These are phyloP conservation scores for Galagoides demidoff DNA, from an alignment of 2,797 vertebrate genomes.

Conservation along the genomic window DNA sequence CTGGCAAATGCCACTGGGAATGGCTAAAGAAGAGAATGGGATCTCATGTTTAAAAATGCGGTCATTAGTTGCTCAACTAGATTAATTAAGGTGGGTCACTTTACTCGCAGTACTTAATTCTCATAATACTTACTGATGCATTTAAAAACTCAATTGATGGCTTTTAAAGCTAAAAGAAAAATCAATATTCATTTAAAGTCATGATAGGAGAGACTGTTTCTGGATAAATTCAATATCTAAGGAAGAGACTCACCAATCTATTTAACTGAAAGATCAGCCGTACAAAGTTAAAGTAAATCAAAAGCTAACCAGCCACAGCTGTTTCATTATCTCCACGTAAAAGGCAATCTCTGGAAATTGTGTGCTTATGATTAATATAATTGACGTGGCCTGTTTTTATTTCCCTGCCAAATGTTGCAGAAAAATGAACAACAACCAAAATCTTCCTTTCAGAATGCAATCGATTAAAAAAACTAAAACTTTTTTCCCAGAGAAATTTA, in stretches of 20 bases:
- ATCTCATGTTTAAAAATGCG: not conserved
- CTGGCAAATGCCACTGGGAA: not conserved
- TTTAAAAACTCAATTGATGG: conserved; percentile 59
- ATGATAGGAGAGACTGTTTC: conserved; percentile 48
- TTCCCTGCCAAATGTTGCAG: conserved; percentile 43
- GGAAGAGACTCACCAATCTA: conserved; percentile 58
- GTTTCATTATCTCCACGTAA: conserved; percentile 65
- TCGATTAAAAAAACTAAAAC: conserved; percentile 3
- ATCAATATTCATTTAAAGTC: conserved; percentile 68
- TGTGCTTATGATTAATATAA: conserved; percentile 57
- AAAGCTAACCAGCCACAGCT: conserved; percentile 62
- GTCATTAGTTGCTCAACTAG: conserved; percentile 11
- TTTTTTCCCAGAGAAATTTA: conserved; percentile 49
- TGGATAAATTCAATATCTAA: conserved; percentile 56
- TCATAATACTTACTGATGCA: conserved; percentile 62
- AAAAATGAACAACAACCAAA: conserved; percentile 40
- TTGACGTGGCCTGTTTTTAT: conserved; percentile 56
- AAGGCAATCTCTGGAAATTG: conserved; percentile 63
- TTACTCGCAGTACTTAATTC: conserved; percentile 54
- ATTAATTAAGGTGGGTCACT: conserved; percentile 51
- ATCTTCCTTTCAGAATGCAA: conserved; percentile 10
- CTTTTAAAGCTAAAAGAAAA: conserved; percentile 71
- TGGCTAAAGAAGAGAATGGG: not conserved
- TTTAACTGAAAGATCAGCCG: conserved; percentile 55
- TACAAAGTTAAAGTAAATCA: conserved; percentile 66